Conservation (phyloP, 2,797 vertebrate genomes). For the Sus cebifrons region DNA sequence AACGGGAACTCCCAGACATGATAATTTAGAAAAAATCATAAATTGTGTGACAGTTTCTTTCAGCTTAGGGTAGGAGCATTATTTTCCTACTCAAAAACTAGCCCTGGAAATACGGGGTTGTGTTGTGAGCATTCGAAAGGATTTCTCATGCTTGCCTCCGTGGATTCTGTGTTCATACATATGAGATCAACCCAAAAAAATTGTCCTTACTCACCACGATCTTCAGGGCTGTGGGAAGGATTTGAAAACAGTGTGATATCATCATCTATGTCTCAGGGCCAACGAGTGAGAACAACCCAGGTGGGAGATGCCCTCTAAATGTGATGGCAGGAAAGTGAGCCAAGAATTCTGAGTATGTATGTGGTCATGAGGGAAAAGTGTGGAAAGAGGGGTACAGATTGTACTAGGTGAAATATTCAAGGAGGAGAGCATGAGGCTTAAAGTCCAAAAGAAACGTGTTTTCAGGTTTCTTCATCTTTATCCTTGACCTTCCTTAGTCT, state of each 20-base stretch:
- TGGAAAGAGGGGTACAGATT: not conserved
- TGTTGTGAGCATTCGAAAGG: not conserved
- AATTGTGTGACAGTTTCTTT: not conserved
- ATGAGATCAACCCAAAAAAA: not conserved
- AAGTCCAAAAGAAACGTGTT: not conserved
- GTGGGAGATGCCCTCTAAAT: not conserved
- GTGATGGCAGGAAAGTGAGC: not conserved
- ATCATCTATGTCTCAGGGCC: not conserved
- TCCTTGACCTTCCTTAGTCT: not conserved
- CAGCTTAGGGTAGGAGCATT: not conserved
- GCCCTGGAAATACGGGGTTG: not conserved
- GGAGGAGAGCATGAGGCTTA: not conserved
- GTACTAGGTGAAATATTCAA: not conserved
- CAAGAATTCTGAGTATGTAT: not conserved
- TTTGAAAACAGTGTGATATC: not conserved
- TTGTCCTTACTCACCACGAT: not conserved
- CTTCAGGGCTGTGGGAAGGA: not conserved
- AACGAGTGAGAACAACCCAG: not conserved
- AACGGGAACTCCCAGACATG: not conserved
- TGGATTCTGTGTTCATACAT: not conserved
- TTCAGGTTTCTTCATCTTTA: not conserved
- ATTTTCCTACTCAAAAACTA: slow-evolving; percentile 1
- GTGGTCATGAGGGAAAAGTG: not conserved
- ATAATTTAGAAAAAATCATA: not conserved
- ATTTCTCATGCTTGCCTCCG: not conserved